Evolutionary conservation across 64 coral and sea anemone genomes (phyloP).

Genomic region (Montipora sp.): DNA sequence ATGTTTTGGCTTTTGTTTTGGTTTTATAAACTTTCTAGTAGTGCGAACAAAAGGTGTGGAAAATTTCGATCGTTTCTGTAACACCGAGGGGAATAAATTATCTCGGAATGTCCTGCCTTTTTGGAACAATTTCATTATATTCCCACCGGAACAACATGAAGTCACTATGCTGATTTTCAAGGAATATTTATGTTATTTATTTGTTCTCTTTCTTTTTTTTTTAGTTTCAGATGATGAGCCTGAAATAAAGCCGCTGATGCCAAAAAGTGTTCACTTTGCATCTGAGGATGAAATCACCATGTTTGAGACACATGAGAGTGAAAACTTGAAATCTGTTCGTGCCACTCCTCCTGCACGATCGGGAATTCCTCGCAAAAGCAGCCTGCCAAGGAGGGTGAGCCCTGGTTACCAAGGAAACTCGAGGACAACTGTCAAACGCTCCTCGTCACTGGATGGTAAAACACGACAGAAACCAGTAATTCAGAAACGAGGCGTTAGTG

Average conservation of each 20-base stretch:
- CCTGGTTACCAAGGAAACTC: constrained; percentile 40
- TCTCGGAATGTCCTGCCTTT: too few relatives aligned
- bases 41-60: too few relatives aligned
- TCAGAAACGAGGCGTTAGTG: constrained; percentile 18
- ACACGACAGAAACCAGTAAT: constrained; percentile 55
- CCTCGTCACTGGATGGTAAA: constrained; percentile 88
- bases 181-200: background rate
- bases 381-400: constrained; percentile 41
- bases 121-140: too few relatives aligned
- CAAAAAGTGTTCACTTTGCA: constrained; percentile 86
- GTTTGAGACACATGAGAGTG: constrained; percentile 82
- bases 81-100: too few relatives aligned
- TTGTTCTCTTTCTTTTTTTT: background rate
- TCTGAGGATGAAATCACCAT: constrained; percentile 87
- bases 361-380: constrained; percentile 65
- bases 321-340: constrained; percentile 25
- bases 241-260: constrained; percentile 18
- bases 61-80: too few relatives aligned
- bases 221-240: constrained; percentile 71
- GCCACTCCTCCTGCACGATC: constrained; percentile 54
- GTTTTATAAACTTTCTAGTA: too few relatives aligned
- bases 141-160: too few relatives aligned
- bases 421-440: constrained; percentile 78
- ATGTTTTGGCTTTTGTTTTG: too few relatives aligned
- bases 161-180: background rate